Conservation (phyloP, 2,113 vertebrate genomes). For the Anseranas semipalmata region DNA sequence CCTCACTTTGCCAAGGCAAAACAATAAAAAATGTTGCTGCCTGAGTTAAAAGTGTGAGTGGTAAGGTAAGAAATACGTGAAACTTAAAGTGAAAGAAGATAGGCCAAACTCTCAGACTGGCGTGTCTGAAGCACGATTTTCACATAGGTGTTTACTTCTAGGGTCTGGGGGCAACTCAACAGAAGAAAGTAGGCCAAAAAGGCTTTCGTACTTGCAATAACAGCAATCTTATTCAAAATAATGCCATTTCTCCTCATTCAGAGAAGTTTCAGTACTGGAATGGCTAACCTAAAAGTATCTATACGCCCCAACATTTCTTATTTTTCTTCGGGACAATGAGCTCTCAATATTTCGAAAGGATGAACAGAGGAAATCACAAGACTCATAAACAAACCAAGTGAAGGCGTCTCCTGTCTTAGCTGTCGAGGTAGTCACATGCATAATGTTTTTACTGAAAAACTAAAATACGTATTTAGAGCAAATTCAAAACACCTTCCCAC, state of each 20-base stretch:
- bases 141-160: neutral
- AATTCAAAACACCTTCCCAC: constrained; percentile 35
- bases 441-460: constrained; percentile 2
- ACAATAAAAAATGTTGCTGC: neutral
- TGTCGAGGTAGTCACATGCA: neutral
- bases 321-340: neutral
- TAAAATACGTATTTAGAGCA: neutral
- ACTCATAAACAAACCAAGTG: neutral
- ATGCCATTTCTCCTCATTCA: neutral
- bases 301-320: neutral
- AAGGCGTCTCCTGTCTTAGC: neutral
- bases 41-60: neutral
- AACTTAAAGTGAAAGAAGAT: neutral
- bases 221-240: neutral
- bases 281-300: neutral
- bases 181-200: neutral
- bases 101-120: neutral
- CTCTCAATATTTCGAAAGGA: neutral
- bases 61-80: neutral
- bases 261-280: constrained; percentile 23
- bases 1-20: neutral
- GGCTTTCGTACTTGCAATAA: neutral
- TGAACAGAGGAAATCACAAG: neutral
- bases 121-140: neutral
- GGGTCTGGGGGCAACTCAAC: neutral